phyloP scores from a whole-genome alignment of 1,140 invertebrate species.

The Drosophila mojavensis region DNA sequence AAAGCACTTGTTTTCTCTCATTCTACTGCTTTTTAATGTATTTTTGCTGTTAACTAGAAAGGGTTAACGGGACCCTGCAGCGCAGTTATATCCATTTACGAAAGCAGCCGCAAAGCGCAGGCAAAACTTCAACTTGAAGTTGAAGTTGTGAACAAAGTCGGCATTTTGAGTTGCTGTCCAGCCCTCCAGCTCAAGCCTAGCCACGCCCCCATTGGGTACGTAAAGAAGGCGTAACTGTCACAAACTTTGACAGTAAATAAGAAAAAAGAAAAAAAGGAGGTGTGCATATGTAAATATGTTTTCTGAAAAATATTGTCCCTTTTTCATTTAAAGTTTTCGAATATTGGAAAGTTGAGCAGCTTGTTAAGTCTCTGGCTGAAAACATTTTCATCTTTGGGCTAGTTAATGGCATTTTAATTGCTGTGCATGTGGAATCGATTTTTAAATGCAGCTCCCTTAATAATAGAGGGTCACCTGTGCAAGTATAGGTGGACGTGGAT shows the following conservation, averaged over 20 bases:
- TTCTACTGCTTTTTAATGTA: constrained; percentile 39
- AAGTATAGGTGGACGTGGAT: no score
- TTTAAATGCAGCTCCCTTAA: constrained; percentile 43
- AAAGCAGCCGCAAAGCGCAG: constrained; percentile 36
- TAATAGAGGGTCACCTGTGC: constrained; percentile 2
- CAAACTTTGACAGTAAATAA: constrained; percentile 16
- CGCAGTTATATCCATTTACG: constrained; percentile 40
- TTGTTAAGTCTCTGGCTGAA: constrained; percentile 22
- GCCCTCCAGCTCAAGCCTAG: neutral
- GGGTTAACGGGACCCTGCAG: constrained; percentile 35
- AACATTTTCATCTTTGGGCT: constrained; percentile 26
- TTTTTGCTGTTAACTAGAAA: constrained; percentile 45
- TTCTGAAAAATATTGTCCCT: no score
- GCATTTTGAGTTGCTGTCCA: constrained; percentile 25
- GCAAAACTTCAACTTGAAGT: constrained; percentile 3
- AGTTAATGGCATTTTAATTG: constrained; percentile 57
- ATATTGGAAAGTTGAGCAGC: constrained; percentile 23
- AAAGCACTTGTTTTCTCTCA: no score
- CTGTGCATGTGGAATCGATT: constrained; percentile 37
- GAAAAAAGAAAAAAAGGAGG: neutral
- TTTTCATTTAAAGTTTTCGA: neutral
- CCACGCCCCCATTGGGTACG: neutral
- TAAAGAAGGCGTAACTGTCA: constrained; percentile 3
- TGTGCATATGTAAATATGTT: neutral
- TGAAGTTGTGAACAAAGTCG: constrained; percentile 9